Evolutionary conservation across 2,888 invertebrate genomes (phyloP).

Genomic region (Rhagophthalmus giganteus): DNA sequence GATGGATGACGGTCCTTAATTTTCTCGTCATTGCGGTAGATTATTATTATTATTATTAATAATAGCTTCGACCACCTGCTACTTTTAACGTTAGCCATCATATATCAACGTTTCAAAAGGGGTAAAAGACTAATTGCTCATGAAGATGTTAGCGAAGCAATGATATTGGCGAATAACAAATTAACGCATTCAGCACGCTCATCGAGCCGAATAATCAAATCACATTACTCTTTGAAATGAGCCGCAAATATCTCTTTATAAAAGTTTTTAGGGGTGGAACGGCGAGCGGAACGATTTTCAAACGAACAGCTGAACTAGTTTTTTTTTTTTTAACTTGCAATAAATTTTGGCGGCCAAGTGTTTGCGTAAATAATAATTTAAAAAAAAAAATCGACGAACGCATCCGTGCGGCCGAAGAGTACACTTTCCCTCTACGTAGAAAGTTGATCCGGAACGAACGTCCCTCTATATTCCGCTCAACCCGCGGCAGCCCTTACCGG

Average conservation of each 20-base stretch:
- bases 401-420: constrained; percentile 38
- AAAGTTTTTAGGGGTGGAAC: constrained; percentile 26
- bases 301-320: constrained; percentile 11
- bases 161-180: constrained; percentile 34
- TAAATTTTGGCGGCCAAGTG: no score
- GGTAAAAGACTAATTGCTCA: constrained; percentile 25
- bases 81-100: not conserved
- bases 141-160: constrained; percentile 34
- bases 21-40: no score
- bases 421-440: constrained; percentile 44
- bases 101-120: constrained; percentile 17
- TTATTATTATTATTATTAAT: no score
- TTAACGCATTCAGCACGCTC: constrained; percentile 41
- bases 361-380: no score
- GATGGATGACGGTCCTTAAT: no score
- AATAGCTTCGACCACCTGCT: constrained; percentile 5
- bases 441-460: constrained; percentile 46
- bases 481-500: constrained; percentile 32
- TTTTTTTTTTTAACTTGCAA: no score
- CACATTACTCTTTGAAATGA: constrained; percentile 42
- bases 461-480: constrained; percentile 35
- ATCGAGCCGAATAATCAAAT: constrained; percentile 43
- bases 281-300: constrained; percentile 7
- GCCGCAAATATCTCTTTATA: constrained; percentile 43
- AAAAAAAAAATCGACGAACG: no score